Evolutionary conservation across 1,140 invertebrate genomes (phyloP).

Genomic region (Bombus sibiricus): DNA sequence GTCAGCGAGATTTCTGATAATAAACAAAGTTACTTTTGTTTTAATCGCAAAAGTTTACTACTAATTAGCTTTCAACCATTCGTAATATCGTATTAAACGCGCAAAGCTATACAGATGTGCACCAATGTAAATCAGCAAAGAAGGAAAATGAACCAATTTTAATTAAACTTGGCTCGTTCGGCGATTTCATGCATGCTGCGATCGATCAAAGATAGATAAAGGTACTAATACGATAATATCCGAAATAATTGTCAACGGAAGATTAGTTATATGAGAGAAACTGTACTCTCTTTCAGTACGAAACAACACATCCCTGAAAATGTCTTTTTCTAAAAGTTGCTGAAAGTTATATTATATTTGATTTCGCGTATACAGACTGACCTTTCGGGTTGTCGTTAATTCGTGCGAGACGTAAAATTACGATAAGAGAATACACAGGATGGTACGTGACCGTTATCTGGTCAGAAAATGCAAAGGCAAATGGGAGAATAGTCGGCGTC

Average conservation of each 20-base stretch:
- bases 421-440: not conserved
- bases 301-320: not conserved
- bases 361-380: no score
- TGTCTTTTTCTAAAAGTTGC: not conserved
- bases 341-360: not conserved
- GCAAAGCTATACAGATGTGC: not conserved
- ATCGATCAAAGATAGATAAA: not conserved
- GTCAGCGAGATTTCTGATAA: not conserved
- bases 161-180: not conserved
- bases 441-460: slow-evolving; percentile 33
- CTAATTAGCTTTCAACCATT: not conserved
- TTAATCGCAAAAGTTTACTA: slow-evolving; percentile 18
- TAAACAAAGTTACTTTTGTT: not conserved
- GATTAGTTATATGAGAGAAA: not conserved
- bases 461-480: slow-evolving; percentile 21
- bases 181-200: not conserved
- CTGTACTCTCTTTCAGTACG: not conserved
- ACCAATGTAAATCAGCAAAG: not conserved
- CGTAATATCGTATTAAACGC: not conserved
- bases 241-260: not conserved
- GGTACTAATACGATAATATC: not conserved
- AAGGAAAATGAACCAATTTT: not conserved
- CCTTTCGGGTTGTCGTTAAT: not conserved
- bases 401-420: slow-evolving; percentile 11
- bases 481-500: not conserved